Base-by-base conservation (phyloP, 2,888 invertebrate species). In the Eudasyphora cyanicolor region DNA sequence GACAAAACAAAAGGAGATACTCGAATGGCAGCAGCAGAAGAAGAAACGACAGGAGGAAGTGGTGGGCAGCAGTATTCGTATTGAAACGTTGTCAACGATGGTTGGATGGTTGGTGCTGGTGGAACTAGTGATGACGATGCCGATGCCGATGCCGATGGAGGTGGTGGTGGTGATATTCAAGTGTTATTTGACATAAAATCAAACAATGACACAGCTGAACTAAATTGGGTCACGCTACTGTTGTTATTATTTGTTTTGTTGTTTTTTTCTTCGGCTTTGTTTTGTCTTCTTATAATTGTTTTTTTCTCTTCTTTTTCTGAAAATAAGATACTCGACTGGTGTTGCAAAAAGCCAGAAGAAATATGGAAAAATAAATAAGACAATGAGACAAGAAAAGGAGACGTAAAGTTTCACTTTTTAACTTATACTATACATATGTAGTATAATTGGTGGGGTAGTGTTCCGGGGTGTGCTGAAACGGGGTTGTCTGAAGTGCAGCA, bases 151-250 rank as follows among this genome's bases (percentile, higher is more conserved):
- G 45, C n/a, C n/a, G 45, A 12, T 2, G 60, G 2, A 21, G 3
- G 14, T 6, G 17, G 62, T 21, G 19, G 19, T 24, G 17, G 7
- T 29, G n/a, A 4, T 42, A n/a, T 84, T 84, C 78, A 84, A 84
- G 84, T 84, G 82, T 79, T 84, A 84, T 84, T 84, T 84, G 84
- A 82, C 84, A 82, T 82, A 57, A 82, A 84, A 84, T 82, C 76
- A 84, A 81, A 84, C 84, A 84, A 82, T 84, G 82, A 82, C 76
- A 82, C 84, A 82, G 82, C 82, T 84, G 82, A 82, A 84, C 67
- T 74, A 73, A 84, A 84, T 82, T 84, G 82, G 84, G 84, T 82
- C 84, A 84, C 38, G 84, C 82, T 84, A 84, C 84, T 81, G 78
- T 51, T 67, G 49, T 51, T 32, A 21, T 35, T 71, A 71, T 35